Evolutionary conservation across 2,113 vertebrate species (phyloP).

Genomic region (Corythaixoides concolor): DNA sequence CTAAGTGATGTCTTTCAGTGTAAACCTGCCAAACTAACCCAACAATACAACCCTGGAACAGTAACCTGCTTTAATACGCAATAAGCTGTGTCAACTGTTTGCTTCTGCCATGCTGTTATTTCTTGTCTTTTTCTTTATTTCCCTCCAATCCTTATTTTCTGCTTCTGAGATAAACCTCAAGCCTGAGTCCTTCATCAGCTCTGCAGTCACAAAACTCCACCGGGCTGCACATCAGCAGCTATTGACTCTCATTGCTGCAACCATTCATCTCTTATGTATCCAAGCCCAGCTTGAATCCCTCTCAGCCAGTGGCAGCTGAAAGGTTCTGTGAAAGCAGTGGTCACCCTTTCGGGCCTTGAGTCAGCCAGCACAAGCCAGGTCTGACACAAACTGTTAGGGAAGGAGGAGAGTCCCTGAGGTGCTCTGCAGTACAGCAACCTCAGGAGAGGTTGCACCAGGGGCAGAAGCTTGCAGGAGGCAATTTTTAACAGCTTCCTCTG

Average conservation of each 20-base stretch:
- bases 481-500: not conserved
- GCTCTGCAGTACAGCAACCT: not conserved
- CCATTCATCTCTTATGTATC: rapidly evolving
- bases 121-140: not conserved
- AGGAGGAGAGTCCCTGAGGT: not conserved
- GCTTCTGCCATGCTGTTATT: not conserved
- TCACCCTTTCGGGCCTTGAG: not conserved
- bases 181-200: not conserved
- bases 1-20: not conserved
- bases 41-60: not conserved
- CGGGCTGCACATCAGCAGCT: not conserved
- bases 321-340: not conserved
- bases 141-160: not conserved
- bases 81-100: not conserved
- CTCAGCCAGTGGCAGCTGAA: not conserved
- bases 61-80: not conserved
- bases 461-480: not conserved
- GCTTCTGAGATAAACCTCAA: not conserved
- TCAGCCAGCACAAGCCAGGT: not conserved
- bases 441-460: not conserved
- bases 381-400: not conserved
- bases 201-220: not conserved
- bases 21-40: conserved; percentile 6
- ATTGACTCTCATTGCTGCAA: not conserved
- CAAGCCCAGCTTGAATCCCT: not conserved